A percentile compares a stretch with the other conserved stretches of the same genome.
These are phyloP conservation scores for Hemicordylus capensis DNA, from an alignment of 2,113 vertebrate genomes.

Conservation along the genomic window DNA sequence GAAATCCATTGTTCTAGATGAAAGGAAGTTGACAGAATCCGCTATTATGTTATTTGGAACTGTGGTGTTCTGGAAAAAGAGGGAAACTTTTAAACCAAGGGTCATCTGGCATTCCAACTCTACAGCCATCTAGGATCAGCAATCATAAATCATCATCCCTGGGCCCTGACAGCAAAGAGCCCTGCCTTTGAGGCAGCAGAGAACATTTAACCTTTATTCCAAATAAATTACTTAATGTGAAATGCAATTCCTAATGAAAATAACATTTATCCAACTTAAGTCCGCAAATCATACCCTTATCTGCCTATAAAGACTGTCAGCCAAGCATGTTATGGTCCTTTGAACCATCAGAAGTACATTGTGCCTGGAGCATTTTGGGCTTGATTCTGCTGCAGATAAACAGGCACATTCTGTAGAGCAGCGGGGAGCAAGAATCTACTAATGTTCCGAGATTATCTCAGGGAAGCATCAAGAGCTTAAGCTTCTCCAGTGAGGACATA, in stretches of 20 bases:
- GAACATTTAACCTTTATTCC: conserved; percentile 43
- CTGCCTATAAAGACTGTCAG: conserved; percentile 58
- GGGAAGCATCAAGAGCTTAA: conserved; percentile 26
- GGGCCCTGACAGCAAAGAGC: conserved; percentile 14
- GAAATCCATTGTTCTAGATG: neutral
- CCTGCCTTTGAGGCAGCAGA: conserved; percentile 48
- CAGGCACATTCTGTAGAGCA: conserved; percentile 31
- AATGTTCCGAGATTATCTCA: conserved; percentile 20
- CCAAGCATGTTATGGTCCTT: conserved; percentile 50
- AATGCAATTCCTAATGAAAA: conserved; percentile 59
- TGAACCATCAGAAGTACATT: conserved; percentile 47
- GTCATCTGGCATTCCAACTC: neutral
- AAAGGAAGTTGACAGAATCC: neutral
- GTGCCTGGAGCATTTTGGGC: conserved; percentile 54
- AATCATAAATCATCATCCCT: neutral
- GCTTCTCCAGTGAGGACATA: conserved; percentile 36
- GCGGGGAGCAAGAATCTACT: conserved; percentile 16
- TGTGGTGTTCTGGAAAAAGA: neutral
- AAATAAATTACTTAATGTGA: conserved; percentile 50
- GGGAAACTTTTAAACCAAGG: neutral
- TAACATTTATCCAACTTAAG: conserved; percentile 60
- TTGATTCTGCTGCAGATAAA: conserved; percentile 63
- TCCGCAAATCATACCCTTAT: conserved; percentile 62
- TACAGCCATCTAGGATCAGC: neutral
- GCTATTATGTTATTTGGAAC: neutral